Evolutionary conservation across 2,113 vertebrate species (phyloP).

Genomic region (Petroica traversi): DNA sequence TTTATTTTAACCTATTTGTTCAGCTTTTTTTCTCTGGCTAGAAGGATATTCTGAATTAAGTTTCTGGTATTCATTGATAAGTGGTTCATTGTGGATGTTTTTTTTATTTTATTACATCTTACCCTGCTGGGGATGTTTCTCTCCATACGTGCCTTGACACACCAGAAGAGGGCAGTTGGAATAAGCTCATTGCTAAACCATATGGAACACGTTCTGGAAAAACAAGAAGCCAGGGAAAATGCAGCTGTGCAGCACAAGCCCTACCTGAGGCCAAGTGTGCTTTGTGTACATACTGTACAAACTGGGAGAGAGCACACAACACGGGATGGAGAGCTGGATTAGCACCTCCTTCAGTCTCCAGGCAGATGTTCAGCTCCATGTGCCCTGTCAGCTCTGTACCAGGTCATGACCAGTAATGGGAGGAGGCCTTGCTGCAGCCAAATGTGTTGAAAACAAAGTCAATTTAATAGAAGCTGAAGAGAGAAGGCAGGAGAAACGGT

Average conservation of each 20-base stretch:
- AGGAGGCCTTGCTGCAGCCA: background rate
- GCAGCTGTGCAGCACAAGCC: conserved; percentile 32
- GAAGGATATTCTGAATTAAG: background rate
- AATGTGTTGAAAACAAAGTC: background rate
- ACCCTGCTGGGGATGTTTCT: background rate
- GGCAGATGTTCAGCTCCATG: background rate
- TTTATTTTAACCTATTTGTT: background rate
- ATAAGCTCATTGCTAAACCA: background rate
- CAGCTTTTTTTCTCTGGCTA: background rate
- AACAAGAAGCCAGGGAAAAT: background rate
- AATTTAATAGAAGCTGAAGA: background rate
- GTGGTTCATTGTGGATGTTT: background rate
- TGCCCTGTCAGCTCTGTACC: conserved; percentile 15
- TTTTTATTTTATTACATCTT: no score
- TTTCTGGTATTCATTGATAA: no score
- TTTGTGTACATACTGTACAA: conserved; percentile 53
- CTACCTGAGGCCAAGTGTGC: conserved; percentile 12
- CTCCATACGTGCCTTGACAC: fast-evolving
- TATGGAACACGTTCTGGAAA: conserved; percentile 41
- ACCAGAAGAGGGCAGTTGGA: conserved; percentile 23
- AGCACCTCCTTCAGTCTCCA: conserved; percentile 2
- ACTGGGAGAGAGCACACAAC: background rate
- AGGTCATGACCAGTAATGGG: conserved; percentile 24
- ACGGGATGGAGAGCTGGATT: background rate
- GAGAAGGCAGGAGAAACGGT: background rate